These are phyloP conservation scores for Akabosia matsudoensis DNA, from an alignment of 1,140 invertebrate species.

Conservation along the genomic window DNA sequence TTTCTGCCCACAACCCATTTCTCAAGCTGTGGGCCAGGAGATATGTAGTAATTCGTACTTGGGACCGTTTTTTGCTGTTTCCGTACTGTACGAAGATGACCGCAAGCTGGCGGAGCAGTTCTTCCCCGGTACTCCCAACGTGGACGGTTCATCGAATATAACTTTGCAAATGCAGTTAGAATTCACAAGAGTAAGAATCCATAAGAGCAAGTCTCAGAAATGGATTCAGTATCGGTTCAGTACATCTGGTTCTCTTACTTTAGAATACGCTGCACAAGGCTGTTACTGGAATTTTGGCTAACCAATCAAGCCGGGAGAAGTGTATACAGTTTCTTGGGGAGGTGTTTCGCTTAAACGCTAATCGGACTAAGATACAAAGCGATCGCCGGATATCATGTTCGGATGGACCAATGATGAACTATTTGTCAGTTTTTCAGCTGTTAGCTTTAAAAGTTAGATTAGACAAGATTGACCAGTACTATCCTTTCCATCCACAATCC, in stretches of 20 bases:
- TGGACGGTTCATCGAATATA: conserved; percentile 60
- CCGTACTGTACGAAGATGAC: conserved; percentile 89
- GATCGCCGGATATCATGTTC: conserved; percentile 79
- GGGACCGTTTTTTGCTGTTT: conserved; percentile 83
- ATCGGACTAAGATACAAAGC: conserved; percentile 81
- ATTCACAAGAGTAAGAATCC: conserved; percentile 58
- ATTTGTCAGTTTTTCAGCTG: conserved; percentile 83
- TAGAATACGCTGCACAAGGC: conserved; percentile 71
- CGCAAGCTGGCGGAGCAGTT: conserved; percentile 69
- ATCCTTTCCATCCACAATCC: conserved; percentile 78
- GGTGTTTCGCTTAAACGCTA: conserved; percentile 75
- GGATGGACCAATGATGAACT: conserved; percentile 92
- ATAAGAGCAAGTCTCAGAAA: conserved; percentile 45
- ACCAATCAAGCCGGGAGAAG: conserved; percentile 67
- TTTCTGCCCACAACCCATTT: conserved; percentile 70
- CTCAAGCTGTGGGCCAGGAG: conserved; percentile 73
- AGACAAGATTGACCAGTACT: conserved; percentile 77
- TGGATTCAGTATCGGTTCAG: conserved; percentile 14
- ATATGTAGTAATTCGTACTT: conserved; percentile 76
- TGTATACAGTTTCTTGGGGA: conserved; percentile 74
- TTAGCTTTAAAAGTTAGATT: conserved; percentile 77
- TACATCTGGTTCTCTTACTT: not conserved
- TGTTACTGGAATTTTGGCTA: conserved; percentile 78
- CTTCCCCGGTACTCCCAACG: conserved; percentile 56
- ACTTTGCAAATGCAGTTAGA: conserved; percentile 70